phyloP scores from a whole-genome alignment of 2,888 invertebrate species.

The Lithophane leautieri region DNA sequence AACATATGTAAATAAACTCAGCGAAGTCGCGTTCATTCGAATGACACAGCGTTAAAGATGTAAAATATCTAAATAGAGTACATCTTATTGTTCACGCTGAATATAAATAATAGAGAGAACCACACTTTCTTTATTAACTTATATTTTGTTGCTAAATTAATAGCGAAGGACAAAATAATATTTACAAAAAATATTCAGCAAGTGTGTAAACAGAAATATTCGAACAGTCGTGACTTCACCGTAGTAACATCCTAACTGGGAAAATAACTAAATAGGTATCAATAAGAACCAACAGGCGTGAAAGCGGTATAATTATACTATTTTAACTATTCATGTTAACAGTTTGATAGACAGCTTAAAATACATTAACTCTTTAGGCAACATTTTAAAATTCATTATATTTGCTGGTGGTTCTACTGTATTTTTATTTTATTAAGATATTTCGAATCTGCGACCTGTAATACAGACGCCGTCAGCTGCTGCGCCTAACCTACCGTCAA shows the following conservation, averaged over 20 bases:
- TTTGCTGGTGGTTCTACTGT: not conserved
- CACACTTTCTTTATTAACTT: conserved; percentile 8
- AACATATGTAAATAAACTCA: conserved; percentile 46
- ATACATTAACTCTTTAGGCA: conserved; percentile 1
- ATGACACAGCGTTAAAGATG: not conserved
- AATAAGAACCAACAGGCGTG: conserved; percentile 11
- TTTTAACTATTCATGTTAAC: conserved; percentile 21
- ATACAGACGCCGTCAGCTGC: not conserved
- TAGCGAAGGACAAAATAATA: conserved; percentile 47
- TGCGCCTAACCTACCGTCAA: not conserved
- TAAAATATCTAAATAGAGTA: conserved; percentile 4
- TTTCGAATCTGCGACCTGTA: not conserved
- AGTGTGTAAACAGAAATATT: not conserved
- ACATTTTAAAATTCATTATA: not conserved
- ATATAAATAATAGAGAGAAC: conserved; percentile 39
- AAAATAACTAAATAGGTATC: conserved; percentile 14
- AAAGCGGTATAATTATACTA: conserved; percentile 3
- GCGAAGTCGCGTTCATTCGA: conserved; percentile 46
- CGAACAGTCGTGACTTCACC: conserved; percentile 43
- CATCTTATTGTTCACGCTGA: conserved; percentile 5
- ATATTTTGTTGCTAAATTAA: conserved; percentile 11
- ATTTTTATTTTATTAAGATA: not conserved
- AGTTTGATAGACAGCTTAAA: conserved; percentile 1
- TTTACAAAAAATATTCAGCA: conserved; percentile 57
- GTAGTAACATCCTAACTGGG: conserved; percentile 22